Evolutionary conservation across 2,797 vertebrate species (phyloP).

Genomic region (Diplodus sargus): DNA sequence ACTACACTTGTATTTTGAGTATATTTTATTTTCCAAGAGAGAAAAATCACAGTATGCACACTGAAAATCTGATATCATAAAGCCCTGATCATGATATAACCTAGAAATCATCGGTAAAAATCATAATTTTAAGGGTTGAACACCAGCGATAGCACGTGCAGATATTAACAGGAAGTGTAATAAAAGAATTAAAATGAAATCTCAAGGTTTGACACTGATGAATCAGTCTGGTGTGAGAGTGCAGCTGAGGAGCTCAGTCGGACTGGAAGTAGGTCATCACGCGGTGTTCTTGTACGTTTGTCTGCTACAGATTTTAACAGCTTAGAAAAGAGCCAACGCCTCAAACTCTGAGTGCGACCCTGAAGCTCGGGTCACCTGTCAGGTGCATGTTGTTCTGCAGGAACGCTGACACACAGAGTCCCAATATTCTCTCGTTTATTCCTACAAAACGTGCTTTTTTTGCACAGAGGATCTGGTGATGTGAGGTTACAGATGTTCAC

Average conservation of each 20-base stretch:
- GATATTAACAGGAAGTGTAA: too few species aligned
- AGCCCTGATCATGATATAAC: too few species aligned
- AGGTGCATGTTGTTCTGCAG: constrained; percentile 18
- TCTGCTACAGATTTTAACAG: constrained; percentile 38
- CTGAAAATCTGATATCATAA: too few species aligned
- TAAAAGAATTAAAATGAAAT: constrained; percentile 7
- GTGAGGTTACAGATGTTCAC: too few species aligned
- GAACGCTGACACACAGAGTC: neutral
- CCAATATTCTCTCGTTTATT: constrained; percentile 26
- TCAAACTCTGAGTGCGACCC: neutral
- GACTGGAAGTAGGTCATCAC: constrained; percentile 46
- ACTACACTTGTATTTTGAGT: too few species aligned
- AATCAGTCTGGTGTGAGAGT: neutral
- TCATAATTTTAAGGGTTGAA: too few species aligned
- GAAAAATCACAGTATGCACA: too few species aligned
- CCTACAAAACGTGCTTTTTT: neutral
- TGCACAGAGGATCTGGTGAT: too few species aligned
- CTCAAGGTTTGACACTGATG: constrained; percentile 6
- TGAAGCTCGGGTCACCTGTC: neutral
- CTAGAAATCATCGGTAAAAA: too few species aligned
- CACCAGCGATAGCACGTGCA: too few species aligned
- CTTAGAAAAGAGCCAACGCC: constrained; percentile 30
- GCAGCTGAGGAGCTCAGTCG: constrained; percentile 40
- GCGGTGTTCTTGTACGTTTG: constrained; percentile 44
- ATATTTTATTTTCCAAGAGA: too few species aligned